phyloP scores from a whole-genome alignment of 1,140 invertebrate genomes.

The Penaeus vannamei region DNA sequence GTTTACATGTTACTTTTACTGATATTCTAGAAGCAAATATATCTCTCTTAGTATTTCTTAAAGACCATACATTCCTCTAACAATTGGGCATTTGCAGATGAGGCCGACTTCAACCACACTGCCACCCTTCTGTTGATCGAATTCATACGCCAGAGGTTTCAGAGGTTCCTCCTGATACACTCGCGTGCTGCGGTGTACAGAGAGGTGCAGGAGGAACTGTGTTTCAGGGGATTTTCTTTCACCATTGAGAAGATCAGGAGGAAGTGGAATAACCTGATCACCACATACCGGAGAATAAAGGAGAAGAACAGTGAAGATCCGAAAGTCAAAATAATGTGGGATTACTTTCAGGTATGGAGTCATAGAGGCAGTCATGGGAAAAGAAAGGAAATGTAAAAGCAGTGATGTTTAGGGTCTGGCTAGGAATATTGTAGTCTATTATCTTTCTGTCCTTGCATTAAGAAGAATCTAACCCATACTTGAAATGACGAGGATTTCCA shows the following conservation, averaged over 20 bases:
- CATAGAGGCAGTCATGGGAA: neutral
- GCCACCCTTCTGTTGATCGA: slow-evolving; percentile 33
- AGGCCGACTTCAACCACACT: slow-evolving; percentile 4
- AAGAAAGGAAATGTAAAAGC: too few species aligned
- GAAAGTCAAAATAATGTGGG: neutral
- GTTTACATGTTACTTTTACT: too few species aligned
- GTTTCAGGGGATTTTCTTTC: slow-evolving; percentile 10
- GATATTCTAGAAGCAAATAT: too few species aligned
- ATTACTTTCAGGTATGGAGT: slow-evolving; percentile 34
- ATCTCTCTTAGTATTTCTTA: too few species aligned
- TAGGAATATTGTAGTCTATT: too few species aligned
- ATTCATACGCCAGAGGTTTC: slow-evolving; percentile 20
- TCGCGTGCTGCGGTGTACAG: slow-evolving; percentile 2
- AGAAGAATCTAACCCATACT: too few species aligned
- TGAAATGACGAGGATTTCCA: too few species aligned
- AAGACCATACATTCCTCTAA: too few species aligned
- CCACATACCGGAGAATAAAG: slow-evolving; percentile 26
- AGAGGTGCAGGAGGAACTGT: slow-evolving; percentile 22
- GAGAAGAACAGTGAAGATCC: slow-evolving; percentile 5
- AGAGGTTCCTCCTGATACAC: slow-evolving; percentile 19
- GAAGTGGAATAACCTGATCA: slow-evolving; percentile 27
- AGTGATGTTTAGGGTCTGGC: too few species aligned
- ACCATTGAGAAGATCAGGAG: slow-evolving; percentile 7
- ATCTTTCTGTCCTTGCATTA: too few species aligned
- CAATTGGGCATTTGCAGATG: neutral